Evolutionary conservation across 2,888 invertebrate species (phyloP).

Genomic region (Ormyrus labotus): DNA sequence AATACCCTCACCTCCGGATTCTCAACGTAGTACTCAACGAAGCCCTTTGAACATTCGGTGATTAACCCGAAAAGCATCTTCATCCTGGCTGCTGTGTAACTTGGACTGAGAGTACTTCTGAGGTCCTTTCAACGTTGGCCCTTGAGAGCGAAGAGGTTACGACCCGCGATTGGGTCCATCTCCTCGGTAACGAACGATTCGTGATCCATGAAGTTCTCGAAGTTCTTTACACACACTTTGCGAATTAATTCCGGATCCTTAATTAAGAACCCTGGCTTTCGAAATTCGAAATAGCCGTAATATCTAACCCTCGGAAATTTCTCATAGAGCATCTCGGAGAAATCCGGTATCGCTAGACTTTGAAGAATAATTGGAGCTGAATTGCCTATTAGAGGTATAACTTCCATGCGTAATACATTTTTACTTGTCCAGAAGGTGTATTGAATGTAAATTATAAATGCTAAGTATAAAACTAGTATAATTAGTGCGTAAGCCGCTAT

Average conservation of each 20-base stretch:
- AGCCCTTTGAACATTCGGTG: constrained; percentile 63
- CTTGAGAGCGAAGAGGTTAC: constrained; percentile 65
- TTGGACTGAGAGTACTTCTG: constrained; percentile 65
- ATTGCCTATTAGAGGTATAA: constrained; percentile 57
- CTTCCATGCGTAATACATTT: constrained; percentile 56
- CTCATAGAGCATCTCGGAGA: constrained; percentile 55
- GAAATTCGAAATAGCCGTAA: constrained; percentile 65
- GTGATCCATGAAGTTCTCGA: constrained; percentile 68
- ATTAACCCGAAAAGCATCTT: constrained; percentile 65
- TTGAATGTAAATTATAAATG: constrained; percentile 32
- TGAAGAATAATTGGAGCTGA: constrained; percentile 56
- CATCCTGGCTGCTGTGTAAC: constrained; percentile 69
- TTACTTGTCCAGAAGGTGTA: constrained; percentile 61
- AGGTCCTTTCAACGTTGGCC: constrained; percentile 69
- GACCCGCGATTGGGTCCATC: constrained; percentile 67
- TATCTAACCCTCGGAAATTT: constrained; percentile 55
- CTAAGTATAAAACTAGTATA: not conserved
- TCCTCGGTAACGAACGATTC: constrained; percentile 63
- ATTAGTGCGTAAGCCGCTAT: not conserved
- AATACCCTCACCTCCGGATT: constrained; percentile 58
- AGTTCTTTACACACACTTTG: constrained; percentile 64
- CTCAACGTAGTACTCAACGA: constrained; percentile 62
- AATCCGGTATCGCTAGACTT: constrained; percentile 16
- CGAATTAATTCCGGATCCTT: constrained; percentile 70
- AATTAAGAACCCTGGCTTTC: constrained; percentile 63